Percentiles rank a stretch among this genome's conserved stretches.
phyloP scores from a whole-genome alignment of 2,113 vertebrate genomes.

The Pygoscelis adeliae region DNA sequence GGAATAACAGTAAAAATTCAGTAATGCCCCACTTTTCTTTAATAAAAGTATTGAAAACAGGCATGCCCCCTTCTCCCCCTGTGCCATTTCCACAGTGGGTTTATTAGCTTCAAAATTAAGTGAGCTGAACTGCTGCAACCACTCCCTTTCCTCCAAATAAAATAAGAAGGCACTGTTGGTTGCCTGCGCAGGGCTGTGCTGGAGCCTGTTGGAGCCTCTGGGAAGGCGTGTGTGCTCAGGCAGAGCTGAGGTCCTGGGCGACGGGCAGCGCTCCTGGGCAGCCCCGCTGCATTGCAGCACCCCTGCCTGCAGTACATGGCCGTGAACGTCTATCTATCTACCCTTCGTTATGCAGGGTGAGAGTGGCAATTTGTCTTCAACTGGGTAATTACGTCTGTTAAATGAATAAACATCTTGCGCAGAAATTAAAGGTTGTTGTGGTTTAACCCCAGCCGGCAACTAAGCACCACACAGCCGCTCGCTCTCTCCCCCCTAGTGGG shows the following conservation, averaged over 20 bases:
- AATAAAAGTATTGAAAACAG: not conserved
- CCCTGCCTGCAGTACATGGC: not conserved
- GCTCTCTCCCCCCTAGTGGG: too few species aligned
- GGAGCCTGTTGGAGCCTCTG: not conserved
- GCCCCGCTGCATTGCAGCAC: not conserved
- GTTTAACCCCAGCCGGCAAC: too few species aligned
- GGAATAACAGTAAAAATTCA: not conserved
- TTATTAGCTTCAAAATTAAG: not conserved
- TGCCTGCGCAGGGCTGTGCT: not conserved
- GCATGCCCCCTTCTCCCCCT: not conserved
- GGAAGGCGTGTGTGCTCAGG: not conserved
- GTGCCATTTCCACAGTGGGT: not conserved
- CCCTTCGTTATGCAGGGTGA: not conserved
- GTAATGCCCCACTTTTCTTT: not conserved
- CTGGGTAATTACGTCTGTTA: not conserved
- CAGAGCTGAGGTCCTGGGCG: not conserved
- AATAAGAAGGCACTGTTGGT: rapidly evolving
- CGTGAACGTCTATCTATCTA: rapidly evolving
- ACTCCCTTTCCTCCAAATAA: not conserved
- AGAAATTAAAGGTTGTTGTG: not conserved
- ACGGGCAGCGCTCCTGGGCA: not conserved
- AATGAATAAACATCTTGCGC: not conserved
- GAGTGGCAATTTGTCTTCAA: not conserved
- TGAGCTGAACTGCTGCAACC: not conserved
- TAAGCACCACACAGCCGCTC: too few species aligned